Evolutionary conservation across 2,113 vertebrate species (phyloP).

Genomic region (Sturnus vulgaris): DNA sequence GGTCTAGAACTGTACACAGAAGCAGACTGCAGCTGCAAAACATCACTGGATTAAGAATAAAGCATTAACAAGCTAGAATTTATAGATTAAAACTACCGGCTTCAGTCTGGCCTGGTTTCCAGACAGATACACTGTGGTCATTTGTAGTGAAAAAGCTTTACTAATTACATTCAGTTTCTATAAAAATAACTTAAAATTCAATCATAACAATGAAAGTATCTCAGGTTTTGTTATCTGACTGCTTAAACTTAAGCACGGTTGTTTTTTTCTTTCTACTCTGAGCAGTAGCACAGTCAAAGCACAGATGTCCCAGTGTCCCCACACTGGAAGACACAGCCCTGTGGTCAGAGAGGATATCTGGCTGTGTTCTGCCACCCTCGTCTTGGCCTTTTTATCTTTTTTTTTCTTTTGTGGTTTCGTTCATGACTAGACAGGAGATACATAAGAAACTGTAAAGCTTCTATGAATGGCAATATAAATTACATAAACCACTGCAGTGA

Average conservation of each 20-base stretch:
- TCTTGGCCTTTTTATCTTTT: not conserved
- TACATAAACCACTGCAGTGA: not conserved
- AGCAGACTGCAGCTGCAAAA: not conserved
- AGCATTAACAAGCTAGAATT: not conserved
- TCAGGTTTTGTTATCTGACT: not conserved
- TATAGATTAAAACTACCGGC: not conserved
- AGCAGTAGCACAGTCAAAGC: not conserved
- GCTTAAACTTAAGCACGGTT: not conserved
- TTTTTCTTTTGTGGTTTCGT: not conserved
- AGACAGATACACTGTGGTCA: not conserved
- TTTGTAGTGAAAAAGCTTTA: not conserved
- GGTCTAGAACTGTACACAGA: not conserved
- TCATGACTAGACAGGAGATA: not conserved
- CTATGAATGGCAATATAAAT: not conserved
- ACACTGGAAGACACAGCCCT: not conserved
- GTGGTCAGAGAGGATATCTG: accelerated
- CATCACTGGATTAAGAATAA: not conserved
- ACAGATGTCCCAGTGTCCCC: too few species aligned
- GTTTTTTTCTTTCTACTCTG: not conserved
- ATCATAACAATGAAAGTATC: not conserved
- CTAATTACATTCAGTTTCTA: not conserved
- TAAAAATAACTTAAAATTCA: not conserved
- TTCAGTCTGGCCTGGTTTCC: not conserved
- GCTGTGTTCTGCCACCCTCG: not conserved
- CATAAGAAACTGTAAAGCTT: not conserved